phyloP scores from a whole-genome alignment of 2,113 vertebrate genomes.

The Zapus hudsonius region DNA sequence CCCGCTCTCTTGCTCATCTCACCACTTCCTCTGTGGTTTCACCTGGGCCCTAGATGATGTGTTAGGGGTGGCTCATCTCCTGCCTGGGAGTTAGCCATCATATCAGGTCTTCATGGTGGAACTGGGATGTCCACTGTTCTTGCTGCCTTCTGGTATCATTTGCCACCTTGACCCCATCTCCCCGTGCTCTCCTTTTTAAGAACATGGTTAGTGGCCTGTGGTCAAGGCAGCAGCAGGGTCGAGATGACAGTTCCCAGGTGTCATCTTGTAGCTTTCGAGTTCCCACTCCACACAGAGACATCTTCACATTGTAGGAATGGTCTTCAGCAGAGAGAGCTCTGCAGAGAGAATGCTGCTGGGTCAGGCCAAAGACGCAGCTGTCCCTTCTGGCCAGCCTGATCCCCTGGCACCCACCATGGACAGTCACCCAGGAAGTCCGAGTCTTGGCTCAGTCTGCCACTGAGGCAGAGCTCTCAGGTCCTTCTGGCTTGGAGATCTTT shows the following conservation, averaged over 20 bases:
- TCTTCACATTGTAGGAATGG: background rate
- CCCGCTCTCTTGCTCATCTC: too few species aligned
- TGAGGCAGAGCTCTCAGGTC: background rate
- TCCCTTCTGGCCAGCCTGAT: background rate
- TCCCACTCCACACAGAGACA: background rate
- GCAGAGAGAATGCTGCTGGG: background rate
- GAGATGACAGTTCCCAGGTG: background rate
- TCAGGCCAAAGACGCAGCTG: background rate
- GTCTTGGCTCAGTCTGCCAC: background rate
- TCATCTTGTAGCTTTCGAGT: background rate
- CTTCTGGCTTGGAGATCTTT: background rate
- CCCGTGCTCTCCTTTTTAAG: background rate
- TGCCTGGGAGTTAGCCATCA: too few species aligned
- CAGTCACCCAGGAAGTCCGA: accelerated
- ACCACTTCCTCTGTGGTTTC: too few species aligned
- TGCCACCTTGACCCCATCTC: too few species aligned
- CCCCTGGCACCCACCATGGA: accelerated
- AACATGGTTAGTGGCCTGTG: background rate
- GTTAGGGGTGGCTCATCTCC: too few species aligned
- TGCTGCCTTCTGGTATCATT: too few species aligned
- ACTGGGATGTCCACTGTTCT: too few species aligned
- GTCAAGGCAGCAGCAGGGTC: background rate
- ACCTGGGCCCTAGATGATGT: too few species aligned
- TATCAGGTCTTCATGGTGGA: too few species aligned
- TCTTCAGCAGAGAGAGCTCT: background rate